phyloP scores from a whole-genome alignment of 2,113 vertebrate species.

The Burhinus bistriatus region DNA sequence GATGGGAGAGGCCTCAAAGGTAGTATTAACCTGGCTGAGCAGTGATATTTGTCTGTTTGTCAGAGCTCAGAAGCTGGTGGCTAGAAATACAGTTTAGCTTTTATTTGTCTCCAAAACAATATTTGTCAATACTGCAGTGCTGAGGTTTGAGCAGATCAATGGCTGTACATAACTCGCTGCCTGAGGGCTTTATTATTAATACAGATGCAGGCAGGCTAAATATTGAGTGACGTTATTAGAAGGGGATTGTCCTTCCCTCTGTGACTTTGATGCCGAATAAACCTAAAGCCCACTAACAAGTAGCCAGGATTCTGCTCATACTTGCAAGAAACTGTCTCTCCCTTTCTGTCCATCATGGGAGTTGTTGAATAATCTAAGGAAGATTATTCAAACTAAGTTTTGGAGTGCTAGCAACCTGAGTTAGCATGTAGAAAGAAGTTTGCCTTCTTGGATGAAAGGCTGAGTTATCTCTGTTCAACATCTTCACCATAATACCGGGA shows the following conservation, averaged over 20 bases:
- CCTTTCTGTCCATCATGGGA: not conserved
- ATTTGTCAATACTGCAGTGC: not conserved
- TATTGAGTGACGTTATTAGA: constrained; percentile 45
- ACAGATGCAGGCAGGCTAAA: constrained; percentile 8
- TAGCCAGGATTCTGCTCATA: not conserved
- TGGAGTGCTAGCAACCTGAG: not conserved
- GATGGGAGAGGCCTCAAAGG: not conserved
- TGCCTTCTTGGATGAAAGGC: not conserved
- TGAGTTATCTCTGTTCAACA: not conserved
- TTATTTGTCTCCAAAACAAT: not conserved
- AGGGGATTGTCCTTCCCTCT: constrained; percentile 24
- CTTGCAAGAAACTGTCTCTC: not conserved
- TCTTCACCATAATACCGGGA: not conserved
- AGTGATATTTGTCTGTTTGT: not conserved
- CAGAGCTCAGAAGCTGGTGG: constrained; percentile 12
- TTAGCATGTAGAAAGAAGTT: not conserved
- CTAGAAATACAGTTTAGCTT: constrained; percentile 11
- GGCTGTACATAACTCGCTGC: not conserved
- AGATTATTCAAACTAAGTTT: not conserved
- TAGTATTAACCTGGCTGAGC: not conserved
- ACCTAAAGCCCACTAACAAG: not conserved
- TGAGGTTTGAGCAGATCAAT: constrained; percentile 27
- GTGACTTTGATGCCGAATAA: constrained; percentile 26
- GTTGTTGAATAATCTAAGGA: not conserved
- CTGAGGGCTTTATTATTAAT: constrained; percentile 30